Base-by-base conservation (phyloP, 2,113 vertebrate genomes). In the Lamprologus speciosus region DNA sequence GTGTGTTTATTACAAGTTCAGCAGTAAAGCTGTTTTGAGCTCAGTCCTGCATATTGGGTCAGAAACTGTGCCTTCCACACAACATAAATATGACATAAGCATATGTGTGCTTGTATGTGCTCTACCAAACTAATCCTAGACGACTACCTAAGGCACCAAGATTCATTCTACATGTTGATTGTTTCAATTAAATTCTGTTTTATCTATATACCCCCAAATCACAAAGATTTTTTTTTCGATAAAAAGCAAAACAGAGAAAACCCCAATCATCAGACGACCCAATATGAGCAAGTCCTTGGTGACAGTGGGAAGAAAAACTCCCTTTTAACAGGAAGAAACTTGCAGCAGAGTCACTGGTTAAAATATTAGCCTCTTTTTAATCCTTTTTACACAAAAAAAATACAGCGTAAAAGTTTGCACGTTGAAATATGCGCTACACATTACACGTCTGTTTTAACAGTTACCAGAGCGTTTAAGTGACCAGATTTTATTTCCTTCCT, bases 1-100 rank as follows among this genome's bases (percentile, higher is more conserved):
- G 0, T 60, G 28, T 33, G 28, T 60, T 60, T 60, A 0, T 19
- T 33, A 33, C 58, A 60, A 60, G 28, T 60, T 60, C 28, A 60
- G 16, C 3, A 60, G 16, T 19, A 19, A 60, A 60, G 16, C 28
- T 19, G 9, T 60, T 60, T 19, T 10, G 9, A 33, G 58, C 28
- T 60, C 58, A 33, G 58, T 33, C 9, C 28, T 60, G 5, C 28
- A 33, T 60, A 33, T 19, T 60, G 57, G 28, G 28, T 60, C 57
- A 33, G 14, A 31, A 60, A 60, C 57, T 19, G 3, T 33, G 57
- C 57, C 28, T 60, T 60, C 5, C 9, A 60, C 16, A 60, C 57
- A 33, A 33, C 16, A 60, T 60, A 60, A 33, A 33, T 60, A 33
- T 60, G 57, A 60, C 57, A 31, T 33, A 60, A 33, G 33, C 28